Evolutionary conservation across 2,888 invertebrate species (phyloP).

Genomic region (Apamea anceps): DNA sequence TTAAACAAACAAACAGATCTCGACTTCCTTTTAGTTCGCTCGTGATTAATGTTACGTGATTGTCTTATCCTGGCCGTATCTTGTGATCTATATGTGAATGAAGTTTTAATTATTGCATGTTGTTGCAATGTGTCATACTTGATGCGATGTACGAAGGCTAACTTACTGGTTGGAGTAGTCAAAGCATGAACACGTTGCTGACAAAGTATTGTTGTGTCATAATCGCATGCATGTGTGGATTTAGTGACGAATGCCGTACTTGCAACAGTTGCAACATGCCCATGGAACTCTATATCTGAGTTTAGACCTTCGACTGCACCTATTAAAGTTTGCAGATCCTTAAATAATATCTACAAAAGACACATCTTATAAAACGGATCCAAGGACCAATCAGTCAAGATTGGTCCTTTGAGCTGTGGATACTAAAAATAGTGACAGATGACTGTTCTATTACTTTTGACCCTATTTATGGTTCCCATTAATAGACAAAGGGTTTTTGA

Average conservation of each 20-base stretch:
- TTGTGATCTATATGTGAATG: slow-evolving; percentile 75
- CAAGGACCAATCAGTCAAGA: background rate
- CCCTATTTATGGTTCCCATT: background rate
- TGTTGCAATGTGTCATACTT: slow-evolving; percentile 73
- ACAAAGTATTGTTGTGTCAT: slow-evolving; percentile 1
- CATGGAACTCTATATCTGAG: slow-evolving; percentile 29
- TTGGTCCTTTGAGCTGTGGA: background rate
- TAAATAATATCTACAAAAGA: too few relatives aligned
- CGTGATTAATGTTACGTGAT: slow-evolving; percentile 57
- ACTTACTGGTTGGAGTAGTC: slow-evolving; percentile 29
- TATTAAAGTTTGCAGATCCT: background rate
- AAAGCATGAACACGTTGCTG: background rate
- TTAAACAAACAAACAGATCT: slow-evolving; percentile 40
- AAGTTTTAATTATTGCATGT: slow-evolving; percentile 74
- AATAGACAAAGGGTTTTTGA: background rate
- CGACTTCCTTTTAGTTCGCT: slow-evolving; percentile 53
- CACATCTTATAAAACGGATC: too few relatives aligned
- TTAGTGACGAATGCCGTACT: slow-evolving; percentile 2
- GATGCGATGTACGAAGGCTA: slow-evolving; percentile 52
- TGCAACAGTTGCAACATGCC: slow-evolving; percentile 30
- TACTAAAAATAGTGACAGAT: background rate
- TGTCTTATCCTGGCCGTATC: slow-evolving; percentile 67
- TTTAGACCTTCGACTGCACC: slow-evolving; percentile 15
- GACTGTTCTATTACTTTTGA: background rate
- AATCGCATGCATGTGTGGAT: slow-evolving; percentile 29